Evolutionary conservation across 2,113 vertebrate genomes (phyloP).

Genomic region (Vimba vimba): DNA sequence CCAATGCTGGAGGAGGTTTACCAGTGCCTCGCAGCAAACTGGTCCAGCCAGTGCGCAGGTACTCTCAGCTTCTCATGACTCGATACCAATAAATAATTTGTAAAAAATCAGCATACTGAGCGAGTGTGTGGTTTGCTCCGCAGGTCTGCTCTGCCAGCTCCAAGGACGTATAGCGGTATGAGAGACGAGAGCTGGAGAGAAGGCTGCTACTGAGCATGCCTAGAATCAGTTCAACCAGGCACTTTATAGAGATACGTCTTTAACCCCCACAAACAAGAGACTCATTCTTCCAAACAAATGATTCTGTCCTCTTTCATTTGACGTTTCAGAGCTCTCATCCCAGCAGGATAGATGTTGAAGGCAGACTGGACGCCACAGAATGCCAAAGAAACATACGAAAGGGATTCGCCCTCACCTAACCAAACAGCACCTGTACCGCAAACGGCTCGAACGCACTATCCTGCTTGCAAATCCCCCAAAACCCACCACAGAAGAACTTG

Average conservation of each 20-base stretch:
- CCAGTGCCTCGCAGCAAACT: constrained; percentile 97
- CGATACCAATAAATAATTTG: neutral
- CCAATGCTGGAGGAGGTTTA: constrained; percentile 84
- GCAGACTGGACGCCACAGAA: constrained; percentile 76
- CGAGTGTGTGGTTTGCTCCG: constrained; percentile 9
- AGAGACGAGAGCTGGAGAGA: constrained; percentile 98
- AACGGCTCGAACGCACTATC: constrained; percentile 35
- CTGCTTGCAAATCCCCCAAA: constrained; percentile 18
- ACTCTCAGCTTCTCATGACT: neutral
- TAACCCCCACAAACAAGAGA: constrained; percentile 49
- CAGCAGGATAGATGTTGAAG: constrained; percentile 66
- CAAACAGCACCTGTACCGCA: constrained; percentile 44
- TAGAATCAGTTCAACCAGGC: constrained; percentile 85
- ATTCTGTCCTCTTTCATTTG: constrained; percentile 66
- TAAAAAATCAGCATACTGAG: neutral
- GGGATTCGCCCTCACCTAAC: constrained; percentile 60
- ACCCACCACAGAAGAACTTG: constrained; percentile 8
- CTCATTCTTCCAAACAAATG: constrained; percentile 71
- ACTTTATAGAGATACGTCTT: constrained; percentile 92
- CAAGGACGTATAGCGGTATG: constrained; percentile 83
- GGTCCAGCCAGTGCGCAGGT: constrained; percentile 96
- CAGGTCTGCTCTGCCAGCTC: constrained; percentile 88
- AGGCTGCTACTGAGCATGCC: constrained; percentile 88
- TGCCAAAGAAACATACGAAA: constrained; percentile 90
- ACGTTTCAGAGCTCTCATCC: constrained; percentile 50